Evolutionary conservation across 2,797 vertebrate genomes (phyloP).

Genomic region (Sebastolobus altivelis): DNA sequence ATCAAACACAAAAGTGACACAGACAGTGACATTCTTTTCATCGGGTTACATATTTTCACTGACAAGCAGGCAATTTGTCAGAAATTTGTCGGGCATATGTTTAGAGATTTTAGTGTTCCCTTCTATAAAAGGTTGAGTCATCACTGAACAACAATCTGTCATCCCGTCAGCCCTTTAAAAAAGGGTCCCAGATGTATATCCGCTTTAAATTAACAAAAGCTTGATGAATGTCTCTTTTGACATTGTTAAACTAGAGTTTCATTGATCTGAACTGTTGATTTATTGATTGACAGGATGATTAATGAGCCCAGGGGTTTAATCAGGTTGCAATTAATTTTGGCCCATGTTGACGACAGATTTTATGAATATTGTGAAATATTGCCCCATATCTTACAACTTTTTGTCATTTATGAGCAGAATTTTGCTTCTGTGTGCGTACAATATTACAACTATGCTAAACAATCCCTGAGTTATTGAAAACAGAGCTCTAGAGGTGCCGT

Average conservation of each 20-base stretch:
- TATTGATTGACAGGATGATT: slow-evolving; percentile 66
- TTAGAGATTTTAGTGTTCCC: not conserved
- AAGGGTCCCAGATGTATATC: slow-evolving; percentile 26
- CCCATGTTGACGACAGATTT: not conserved
- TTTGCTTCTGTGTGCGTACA: not conserved
- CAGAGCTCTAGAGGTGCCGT: not conserved
- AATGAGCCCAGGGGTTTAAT: slow-evolving; percentile 41
- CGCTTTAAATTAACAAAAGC: slow-evolving; percentile 14
- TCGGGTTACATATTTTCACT: not conserved
- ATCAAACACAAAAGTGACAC: not conserved
- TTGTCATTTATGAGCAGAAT: not conserved
- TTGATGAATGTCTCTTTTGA: slow-evolving; percentile 53
- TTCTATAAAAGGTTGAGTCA: slow-evolving; percentile 17
- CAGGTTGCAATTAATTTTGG: not conserved
- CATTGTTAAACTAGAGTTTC: slow-evolving; percentile 46
- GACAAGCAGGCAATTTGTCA: slow-evolving; percentile 6
- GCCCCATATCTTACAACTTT: not conserved
- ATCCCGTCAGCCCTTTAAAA: slow-evolving; percentile 26
- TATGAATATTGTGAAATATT: slow-evolving; percentile 10
- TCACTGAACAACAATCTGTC: slow-evolving; percentile 33
- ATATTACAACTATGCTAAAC: slow-evolving; percentile 18
- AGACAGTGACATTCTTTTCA: slow-evolving; percentile 3
- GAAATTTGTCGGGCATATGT: not conserved
- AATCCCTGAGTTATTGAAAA: slow-evolving; percentile 3
- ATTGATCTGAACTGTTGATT: slow-evolving; percentile 64